Conservation (phyloP, 30 jellyfish, hydroid and myxozoan species). For the Chrysaora quinquecirrha region DNA sequence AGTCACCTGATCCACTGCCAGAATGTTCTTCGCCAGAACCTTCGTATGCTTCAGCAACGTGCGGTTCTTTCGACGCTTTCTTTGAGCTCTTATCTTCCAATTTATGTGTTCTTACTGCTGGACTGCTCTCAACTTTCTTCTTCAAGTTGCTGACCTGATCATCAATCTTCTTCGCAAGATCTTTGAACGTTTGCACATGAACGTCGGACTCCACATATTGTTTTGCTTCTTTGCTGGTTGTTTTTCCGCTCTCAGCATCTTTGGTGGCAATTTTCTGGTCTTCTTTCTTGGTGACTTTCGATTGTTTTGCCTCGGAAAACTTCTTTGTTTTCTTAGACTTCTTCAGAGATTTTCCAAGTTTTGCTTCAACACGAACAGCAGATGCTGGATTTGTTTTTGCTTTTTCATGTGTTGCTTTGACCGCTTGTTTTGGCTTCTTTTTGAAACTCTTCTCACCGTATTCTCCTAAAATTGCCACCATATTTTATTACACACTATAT, state of each 20-base stretch:
- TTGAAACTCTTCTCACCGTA: slow-evolving; percentile 18
- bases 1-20: slow-evolving; percentile 64
- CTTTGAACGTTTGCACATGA: slow-evolving; percentile 53
- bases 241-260: too few species aligned
- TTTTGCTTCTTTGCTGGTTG: slow-evolving; percentile 27
- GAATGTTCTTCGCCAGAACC: slow-evolving; percentile 60
- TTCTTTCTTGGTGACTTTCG: slow-evolving; percentile 39
- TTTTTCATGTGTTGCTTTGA: slow-evolving; percentile 32
- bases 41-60: slow-evolving; percentile 34
- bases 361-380: slow-evolving; percentile 4
- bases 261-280: slow-evolving; percentile 27
- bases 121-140: slow-evolving; percentile 52
- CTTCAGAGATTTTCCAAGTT: slow-evolving; percentile 27
- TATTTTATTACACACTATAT: too few species aligned
- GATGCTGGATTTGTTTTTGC: slow-evolving; percentile 53
- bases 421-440: slow-evolving; percentile 58
- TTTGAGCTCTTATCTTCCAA: background rate
- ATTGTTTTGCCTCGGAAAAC: too few species aligned
- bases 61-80: background rate
- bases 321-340: slow-evolving; percentile 23
- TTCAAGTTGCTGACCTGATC: slow-evolving; percentile 52
- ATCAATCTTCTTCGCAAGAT: slow-evolving; percentile 58
- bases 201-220: slow-evolving; percentile 17
- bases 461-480: slow-evolving; percentile 55
- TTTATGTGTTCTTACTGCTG: background rate